Evolutionary conservation across 2,797 vertebrate species (phyloP), one percentile per base, ranked within the genome.

Genomic region (Spatula versicolor): DNA sequence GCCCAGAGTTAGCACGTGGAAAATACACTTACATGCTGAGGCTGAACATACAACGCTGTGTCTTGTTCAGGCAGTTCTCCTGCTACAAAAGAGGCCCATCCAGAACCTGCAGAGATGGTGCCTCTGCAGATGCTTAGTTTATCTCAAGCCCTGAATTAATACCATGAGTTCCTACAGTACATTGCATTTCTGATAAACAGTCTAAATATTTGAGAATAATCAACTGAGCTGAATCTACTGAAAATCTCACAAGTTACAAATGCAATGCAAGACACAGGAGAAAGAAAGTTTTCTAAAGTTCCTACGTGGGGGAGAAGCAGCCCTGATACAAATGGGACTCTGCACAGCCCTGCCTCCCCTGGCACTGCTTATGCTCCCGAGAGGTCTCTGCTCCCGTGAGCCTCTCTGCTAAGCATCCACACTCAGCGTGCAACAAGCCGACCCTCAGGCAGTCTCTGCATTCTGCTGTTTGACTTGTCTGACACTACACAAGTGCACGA

Each of bases 381-480:
- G 33, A 28, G 30, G 54, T 33, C 20, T 25, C 76, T 7, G 1
- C 46, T 43, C 30, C 67, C 43, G 28, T 2, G 26, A 67, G n/a
- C 26, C 41, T 25, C 81, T 43, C 23, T 23, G 41, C 43, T 7
- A 31, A 43, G 23, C 37, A 31, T 10, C 30, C 15, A 4, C 2
- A 30, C 15, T 2, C 1, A 3, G 19, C 5, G 18, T 35, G 16
- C 33, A 45, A 13, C 22, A 28, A 67, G 35, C 23, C 3, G 18
- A 21, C 37, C 13, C 0, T 2, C n/a, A 41, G 45, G 45, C 52
- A 56, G 21, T 22, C 46, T 26, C 37, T 4, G 0, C 1, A 26
- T 28, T 31, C 73, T 62, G 58, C 30, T 3, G 1, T 28, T 74
- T 41, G n/a, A 37, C 18, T 41, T 60, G 13, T 48, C 84, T 58